Evolutionary conservation across 2,113 vertebrate genomes (phyloP), one percentile per base, ranked within the genome.

Genomic region (Pyrgilauda ruficollis): DNA sequence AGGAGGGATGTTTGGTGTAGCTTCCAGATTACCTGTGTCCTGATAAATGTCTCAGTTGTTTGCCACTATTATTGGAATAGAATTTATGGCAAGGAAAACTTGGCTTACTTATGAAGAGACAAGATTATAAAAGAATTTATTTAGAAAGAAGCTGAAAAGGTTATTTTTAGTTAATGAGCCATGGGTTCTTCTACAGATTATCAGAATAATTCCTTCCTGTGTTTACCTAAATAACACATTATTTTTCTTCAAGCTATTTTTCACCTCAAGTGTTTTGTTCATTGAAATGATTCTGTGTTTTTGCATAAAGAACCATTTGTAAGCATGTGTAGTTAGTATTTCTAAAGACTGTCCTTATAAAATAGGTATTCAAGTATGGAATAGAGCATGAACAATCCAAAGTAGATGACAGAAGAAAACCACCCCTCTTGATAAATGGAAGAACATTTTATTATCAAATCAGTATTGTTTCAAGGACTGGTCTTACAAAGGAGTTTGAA

Each of bases 81-180:
- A 86, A 59, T 84, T 82, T 79, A 92, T 52, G 78, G 37, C 43
- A 89, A 87, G 79, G 46, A 59, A 79, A 92, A 88, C 35, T 89
- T 87, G 67, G 26, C 41, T 95, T 72, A 24, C 33, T 33, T 81
- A 43, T 50, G 31, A 69, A 89, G 53, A 75, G 35, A 44, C 43
- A 43, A 78, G 67, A 78, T 87, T 58, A 63, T 78, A 69, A 93
- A 94, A 82, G 5, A 94, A 80, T 74, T 94, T 53, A 53, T 90
- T 94, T 81, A 52, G 67, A 82, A 93, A 86, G 66, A 92, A 92
- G 61, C 55, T 80, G 66, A 77, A 89, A 80, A 2, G 9, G 16
- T 70, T 77, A 24, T 66, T 95, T 91, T 81, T 58, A 68, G 70
- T 94, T 77, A 87, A 93, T 16, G n/a, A 77, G 41, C 82, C 12